Percentiles rank a stretch among this genome's conserved stretches.
Conservation (phyloP, 2,797 vertebrate species). For the Eupleurogrammus muticus region DNA sequence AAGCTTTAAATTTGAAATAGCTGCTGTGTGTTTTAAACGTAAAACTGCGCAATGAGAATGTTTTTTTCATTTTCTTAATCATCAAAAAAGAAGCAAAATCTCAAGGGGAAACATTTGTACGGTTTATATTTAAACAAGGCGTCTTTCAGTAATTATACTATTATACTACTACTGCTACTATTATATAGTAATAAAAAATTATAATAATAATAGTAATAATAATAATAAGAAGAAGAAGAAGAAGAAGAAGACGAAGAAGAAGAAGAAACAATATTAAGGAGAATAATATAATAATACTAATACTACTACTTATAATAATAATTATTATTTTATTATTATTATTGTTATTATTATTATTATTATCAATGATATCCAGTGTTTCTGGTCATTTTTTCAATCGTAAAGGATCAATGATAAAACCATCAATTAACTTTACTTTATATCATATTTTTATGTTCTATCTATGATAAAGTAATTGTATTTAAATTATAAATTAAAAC, state of each 20-base stretch:
- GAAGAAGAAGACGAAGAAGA: no score
- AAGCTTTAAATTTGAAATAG: background rate
- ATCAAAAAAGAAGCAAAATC: background rate
- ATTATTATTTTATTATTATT: no score
- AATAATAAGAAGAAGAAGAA: background rate
- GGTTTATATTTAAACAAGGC: background rate
- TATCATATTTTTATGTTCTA: background rate
- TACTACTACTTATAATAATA: background rate
- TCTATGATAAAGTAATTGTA: background rate
- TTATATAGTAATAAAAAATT: no score
- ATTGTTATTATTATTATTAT: no score
- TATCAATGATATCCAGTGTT: background rate
- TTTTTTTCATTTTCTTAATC: background rate
- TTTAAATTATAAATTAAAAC: background rate
- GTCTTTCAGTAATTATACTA: background rate
- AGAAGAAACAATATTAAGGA: no score
- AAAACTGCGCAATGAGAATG: background rate
- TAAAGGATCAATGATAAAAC: background rate
- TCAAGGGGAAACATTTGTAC: background rate
- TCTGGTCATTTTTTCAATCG: background rate
- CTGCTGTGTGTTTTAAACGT: background rate
- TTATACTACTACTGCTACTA: background rate
- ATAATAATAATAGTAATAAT: background rate
- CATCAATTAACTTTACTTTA: background rate
- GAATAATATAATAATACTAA: background rate